Conservation (phyloP, 2,888 invertebrate species). For the Pammene aurita region DNA sequence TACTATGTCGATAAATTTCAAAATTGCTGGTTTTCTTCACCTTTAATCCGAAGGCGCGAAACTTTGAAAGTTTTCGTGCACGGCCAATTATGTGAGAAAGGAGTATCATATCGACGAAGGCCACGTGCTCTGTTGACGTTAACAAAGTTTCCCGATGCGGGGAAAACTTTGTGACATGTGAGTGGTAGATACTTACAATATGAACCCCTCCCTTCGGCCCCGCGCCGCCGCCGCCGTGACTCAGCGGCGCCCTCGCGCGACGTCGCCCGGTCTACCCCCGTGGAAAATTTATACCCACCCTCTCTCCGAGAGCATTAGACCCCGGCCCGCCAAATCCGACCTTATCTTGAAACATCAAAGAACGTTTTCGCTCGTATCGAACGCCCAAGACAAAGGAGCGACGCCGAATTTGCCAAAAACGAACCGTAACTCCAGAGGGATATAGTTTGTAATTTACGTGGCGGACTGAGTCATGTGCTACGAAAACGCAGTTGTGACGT, state of each 20-base stretch:
- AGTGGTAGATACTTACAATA: conserved; percentile 81
- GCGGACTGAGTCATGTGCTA: conserved; percentile 74
- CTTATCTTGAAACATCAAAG: conserved; percentile 59
- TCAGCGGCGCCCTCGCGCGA: conserved; percentile 82
- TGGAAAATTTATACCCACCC: conserved; percentile 83
- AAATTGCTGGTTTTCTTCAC: conserved; percentile 25
- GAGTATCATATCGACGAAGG: conserved; percentile 74
- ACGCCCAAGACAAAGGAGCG: conserved; percentile 76
- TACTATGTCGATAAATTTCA: conserved; percentile 16
- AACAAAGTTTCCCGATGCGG: conserved; percentile 82
- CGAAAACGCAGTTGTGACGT: conserved; percentile 73
- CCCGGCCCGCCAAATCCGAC: conserved; percentile 57
- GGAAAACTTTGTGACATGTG: conserved; percentile 84
- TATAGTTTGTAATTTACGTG: conserved; percentile 80
- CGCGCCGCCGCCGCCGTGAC: conserved; percentile 65
- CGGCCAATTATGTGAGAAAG: conserved; percentile 57
- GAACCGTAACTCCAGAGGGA: conserved; percentile 79
- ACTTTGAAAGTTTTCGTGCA: conserved; percentile 41
- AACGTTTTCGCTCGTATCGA: conserved; percentile 54
- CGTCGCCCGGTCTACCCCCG: conserved; percentile 83
- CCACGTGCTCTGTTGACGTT: conserved; percentile 83
- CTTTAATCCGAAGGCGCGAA: conserved; percentile 19
- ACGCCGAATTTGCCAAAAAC: conserved; percentile 77
- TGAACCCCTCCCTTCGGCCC: conserved; percentile 60
- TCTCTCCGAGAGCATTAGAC: conserved; percentile 76